phyloP scores from a whole-genome alignment of 2,797 vertebrate species.

The Bradypodion pumilum region DNA sequence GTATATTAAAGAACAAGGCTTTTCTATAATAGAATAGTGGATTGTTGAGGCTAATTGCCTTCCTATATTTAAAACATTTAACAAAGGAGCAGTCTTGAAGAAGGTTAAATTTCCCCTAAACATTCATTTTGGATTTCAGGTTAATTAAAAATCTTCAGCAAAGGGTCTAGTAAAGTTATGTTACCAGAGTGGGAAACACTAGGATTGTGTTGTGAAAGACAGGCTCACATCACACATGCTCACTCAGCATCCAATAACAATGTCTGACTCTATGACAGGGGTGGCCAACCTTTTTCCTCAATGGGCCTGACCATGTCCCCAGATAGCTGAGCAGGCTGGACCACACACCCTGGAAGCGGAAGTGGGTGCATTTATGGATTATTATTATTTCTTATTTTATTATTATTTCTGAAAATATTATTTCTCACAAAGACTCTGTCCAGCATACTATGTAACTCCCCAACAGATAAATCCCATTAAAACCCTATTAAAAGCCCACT shows the following conservation, averaged over 20 bases:
- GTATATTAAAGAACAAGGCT: conserved; percentile 11
- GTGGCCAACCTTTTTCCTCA: too few relatives aligned
- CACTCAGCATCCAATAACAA: background rate
- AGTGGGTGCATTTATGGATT: too few relatives aligned
- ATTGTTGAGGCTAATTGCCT: background rate
- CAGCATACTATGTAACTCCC: too few relatives aligned
- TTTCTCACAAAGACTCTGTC: too few relatives aligned
- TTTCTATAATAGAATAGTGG: background rate
- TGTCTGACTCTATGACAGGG: too few relatives aligned
- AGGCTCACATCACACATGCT: background rate
- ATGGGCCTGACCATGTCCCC: too few relatives aligned
- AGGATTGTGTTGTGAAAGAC: background rate
- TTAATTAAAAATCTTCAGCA: conserved; percentile 4
- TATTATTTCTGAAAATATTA: too few relatives aligned
- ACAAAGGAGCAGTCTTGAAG: conserved; percentile 13
- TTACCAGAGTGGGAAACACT: background rate
- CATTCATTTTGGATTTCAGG: conserved; percentile 40
- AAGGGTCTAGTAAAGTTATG: background rate
- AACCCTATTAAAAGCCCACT: too few relatives aligned
- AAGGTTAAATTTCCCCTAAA: conserved; percentile 37
- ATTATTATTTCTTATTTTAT: too few relatives aligned
- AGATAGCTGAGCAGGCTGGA: too few relatives aligned
- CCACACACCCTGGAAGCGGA: too few relatives aligned
- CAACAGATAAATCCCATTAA: too few relatives aligned
- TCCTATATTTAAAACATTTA: background rate